A percentile compares a stretch with the other conserved stretches of the same genome.
phyloP scores from a whole-genome alignment of 2,888 invertebrate genomes.

The Seira musarum region DNA sequence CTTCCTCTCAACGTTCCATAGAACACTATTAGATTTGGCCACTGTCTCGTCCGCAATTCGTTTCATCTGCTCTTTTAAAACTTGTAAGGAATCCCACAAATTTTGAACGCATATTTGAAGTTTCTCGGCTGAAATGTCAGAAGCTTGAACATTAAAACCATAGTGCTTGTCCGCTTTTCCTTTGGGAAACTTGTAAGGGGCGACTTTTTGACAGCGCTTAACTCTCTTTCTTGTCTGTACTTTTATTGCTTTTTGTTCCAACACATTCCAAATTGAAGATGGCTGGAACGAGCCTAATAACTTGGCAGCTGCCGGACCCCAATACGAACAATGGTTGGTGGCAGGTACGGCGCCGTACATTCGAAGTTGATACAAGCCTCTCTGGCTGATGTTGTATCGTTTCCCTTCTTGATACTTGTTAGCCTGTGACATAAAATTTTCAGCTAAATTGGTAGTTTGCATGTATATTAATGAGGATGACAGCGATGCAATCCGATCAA shows the following conservation, averaged over 20 bases:
- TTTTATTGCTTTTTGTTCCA: too few species aligned
- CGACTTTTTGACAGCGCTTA: too few species aligned
- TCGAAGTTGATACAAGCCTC: conserved; percentile 15
- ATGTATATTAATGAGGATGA: too few species aligned
- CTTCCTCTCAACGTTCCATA: conserved; percentile 2
- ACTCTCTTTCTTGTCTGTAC: too few species aligned
- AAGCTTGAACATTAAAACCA: not conserved
- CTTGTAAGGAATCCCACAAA: not conserved
- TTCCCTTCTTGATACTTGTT: conserved; percentile 24
- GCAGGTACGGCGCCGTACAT: conserved; percentile 4
- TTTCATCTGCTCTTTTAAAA: not conserved
- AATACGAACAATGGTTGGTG: conserved; percentile 9
- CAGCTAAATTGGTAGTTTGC: conserved; percentile 43
- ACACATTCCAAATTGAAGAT: too few species aligned
- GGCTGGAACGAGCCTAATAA: too few species aligned
- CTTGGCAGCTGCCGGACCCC: too few species aligned
- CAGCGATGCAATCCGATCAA: conserved; percentile 23
- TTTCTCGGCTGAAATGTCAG: not conserved
- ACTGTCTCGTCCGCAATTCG: not conserved
- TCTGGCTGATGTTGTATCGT: conserved; percentile 20
- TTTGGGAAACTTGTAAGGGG: too few species aligned
- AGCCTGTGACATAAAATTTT: conserved; percentile 36
- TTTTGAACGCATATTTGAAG: not conserved
- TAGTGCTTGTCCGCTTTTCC: conserved; percentile 23
- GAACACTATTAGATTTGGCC: not conserved